Evolutionary conservation across 2,113 vertebrate species (phyloP), one percentile per base, ranked within the genome.

Genomic region (Probosciger aterrimus): DNA sequence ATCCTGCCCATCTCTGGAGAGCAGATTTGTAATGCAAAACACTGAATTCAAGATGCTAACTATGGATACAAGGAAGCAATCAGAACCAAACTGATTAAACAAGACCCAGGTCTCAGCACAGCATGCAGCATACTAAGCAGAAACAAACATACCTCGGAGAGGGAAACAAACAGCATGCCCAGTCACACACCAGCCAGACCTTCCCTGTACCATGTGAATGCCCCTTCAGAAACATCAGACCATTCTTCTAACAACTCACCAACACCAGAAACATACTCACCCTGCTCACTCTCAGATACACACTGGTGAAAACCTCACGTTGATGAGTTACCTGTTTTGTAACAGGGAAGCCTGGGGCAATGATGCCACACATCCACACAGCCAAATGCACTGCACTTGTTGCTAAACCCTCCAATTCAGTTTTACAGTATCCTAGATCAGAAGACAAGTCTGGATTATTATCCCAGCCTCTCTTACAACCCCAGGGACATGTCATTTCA

Each of bases 11-110:
- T 97, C 97, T 97, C 97, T 70, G 57, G 97, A 97, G 97, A 97
- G 92, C 80, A 35, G 91, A 97, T 98, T 97, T 98, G 98, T 97
- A 98, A 98, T 98, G 97, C 97, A 98, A 98, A 98, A 96, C 84
- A 95, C 92, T 80, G 92, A 95, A 97, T 97, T 97, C 92, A 97
- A 98, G 96, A 98, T 94, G 95, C 37, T 82, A 97, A 95, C 97
- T 91, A 91, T 71, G 96, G 97, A 97, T 97, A 97, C 92, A 97
- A 92, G 96, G 96, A 97, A 97, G 95, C 95, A 98, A 98, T 98
- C 96, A 97, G 96, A 97, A 98, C 95, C 95, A 96, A 95, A 96
- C 90, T 97, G 98, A 98, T 98, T 98, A 97, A 97, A 98, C 97
- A 97, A 97, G 96, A 96, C 97, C 92, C 86, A 74, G 84, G 96